Base-by-base conservation (phyloP, 2,113 vertebrate genomes). In the Sinocyclocheilus rhinocerous region DNA sequence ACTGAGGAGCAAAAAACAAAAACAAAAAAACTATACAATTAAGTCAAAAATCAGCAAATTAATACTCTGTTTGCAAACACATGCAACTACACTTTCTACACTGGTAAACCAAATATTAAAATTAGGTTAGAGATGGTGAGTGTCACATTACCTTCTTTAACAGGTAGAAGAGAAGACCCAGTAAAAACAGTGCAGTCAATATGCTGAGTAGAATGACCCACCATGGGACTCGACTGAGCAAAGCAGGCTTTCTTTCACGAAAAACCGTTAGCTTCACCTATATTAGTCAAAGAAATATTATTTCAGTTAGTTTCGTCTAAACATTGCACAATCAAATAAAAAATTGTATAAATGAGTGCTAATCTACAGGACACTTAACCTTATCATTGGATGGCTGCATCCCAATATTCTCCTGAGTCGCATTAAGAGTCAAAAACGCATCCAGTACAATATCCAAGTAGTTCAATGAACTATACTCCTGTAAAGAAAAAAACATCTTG, bases 261-360 rank as follows among this genome's bases (percentile, higher is more conserved):
- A 98, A 98, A 39, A 98, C 96, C 0, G 96, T 98, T 73, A 99
- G 92, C 29, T 94, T 97, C 24, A 98, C 96, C 98, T 99, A 77
- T 12, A 85, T 13, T 11, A 9, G 8, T 29, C 63, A 83, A 7
- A 69, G 11, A 70, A 42, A 33, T 77, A 45, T 26, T 22, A 1
- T 61, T 29, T 29, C 24, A 15, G 11, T n/a, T 12, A 72, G 48
- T 26, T 20, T 52, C 11, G 55, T 36, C 22, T 36, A 48, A 26
- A 69, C 16, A 48, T 36, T 57, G 29, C 59, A 69, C 22, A 20
- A 72, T 72, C 18, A 73, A 42, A 70, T 70, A 69, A 69, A 70
- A 77, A 20, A 26, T 9, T 2, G 18, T 39, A n/a, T 39, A 26
- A 12, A 52, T 50, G 36, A 39, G 67, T 39, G 9, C 8, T 72